Evolutionary conservation across 1,140 invertebrate genomes (phyloP), one percentile per base, ranked within the genome.

Genomic region (Drosophila obscura): DNA sequence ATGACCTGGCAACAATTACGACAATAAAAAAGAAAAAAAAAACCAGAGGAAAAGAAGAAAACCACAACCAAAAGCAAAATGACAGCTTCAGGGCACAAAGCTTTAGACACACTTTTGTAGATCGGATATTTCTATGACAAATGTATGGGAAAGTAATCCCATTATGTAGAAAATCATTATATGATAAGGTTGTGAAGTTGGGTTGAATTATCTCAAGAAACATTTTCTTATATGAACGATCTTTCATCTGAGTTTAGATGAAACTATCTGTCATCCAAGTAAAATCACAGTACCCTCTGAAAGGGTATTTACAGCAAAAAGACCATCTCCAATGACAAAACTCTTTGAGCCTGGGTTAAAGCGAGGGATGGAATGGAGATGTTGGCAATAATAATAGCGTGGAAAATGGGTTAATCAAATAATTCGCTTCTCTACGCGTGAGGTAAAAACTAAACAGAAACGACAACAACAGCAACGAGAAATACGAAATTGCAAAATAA

Each of bases 381-480:
- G 24, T 35, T 44, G 45, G 31, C 24, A 45, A 35, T 64, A 72
- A 78, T 78, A 71, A 68, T 59, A 73, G 45, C 82, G 75, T 88
- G 82, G 82, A 87, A 87, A 87, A 82, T 88, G 71, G 82, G 82
- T 78, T 82, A 72, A 65, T 72, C 67, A 87, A 66, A 50, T 76
- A 58, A 60, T 59, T 60, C 16, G 19, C 41, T 52, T 35, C 4
- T 28, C 31, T 60, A 62, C 49, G 51, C 67, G 69, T 53, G 59
- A 58, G 71, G 58, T 77, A 57, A 52, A 52, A 5, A 3, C 43
- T 6, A 4, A 24, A 28, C 39, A 43, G 22, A 11, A 43, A 28
- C 24, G 19, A 35, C 52, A 53, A 66, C 53, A 74, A 73, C 62
- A 65, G 59, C 51, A 65, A 60, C 51, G 56, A 59, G 35, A 67